Base-by-base conservation (phyloP, 2,888 invertebrate species). In the Agrochola litura region DNA sequence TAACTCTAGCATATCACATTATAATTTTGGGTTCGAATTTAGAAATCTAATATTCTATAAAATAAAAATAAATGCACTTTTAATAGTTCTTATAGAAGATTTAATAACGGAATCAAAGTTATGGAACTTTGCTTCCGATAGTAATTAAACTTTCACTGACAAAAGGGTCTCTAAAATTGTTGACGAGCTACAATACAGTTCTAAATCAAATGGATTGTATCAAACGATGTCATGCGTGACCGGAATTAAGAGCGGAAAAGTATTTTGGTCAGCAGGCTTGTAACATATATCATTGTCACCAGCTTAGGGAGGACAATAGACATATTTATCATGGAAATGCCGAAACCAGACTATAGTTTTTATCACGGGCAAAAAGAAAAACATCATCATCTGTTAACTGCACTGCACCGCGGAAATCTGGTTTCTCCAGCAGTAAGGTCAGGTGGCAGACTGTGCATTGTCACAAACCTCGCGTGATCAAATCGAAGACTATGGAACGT, bases 391-490 rank as follows among this genome's bases (percentile, higher is more conserved):
- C 60, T 56, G 49, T 76, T 60, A 41, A 73, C 56, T 56, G 43
- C 54, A 43, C 30, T 46, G 14, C n/a, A 78, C 68, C 30, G 65
- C 83, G 83, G 86, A 84, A 78, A 83, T 84, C 83, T 86, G 72
- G 83, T 78, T 78, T 78, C 54, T 37, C 61, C 63, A 37, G 12
- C 16, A 2, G 60, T 46, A 65, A 76, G 83, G 82, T 85, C 71
- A 81, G 58, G 64, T 79, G 46, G 52, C 65, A 68, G 16, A 43
- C 14, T 61, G 43, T 54, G 52, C 61, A 78, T 79, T 79, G 79
- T 68, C 49, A 78, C 46, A 78, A 72, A 71, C 16, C 67, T 78
- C 41, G 65, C 49, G 41, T 66, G 65, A 37, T 66, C 58, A 25
- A 30, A 66, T 8, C 41, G 16, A 77, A 66, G n/a, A 64, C 56